Evolutionary conservation across 2,113 vertebrate genomes (phyloP).

Genomic region (Murina feae): DNA sequence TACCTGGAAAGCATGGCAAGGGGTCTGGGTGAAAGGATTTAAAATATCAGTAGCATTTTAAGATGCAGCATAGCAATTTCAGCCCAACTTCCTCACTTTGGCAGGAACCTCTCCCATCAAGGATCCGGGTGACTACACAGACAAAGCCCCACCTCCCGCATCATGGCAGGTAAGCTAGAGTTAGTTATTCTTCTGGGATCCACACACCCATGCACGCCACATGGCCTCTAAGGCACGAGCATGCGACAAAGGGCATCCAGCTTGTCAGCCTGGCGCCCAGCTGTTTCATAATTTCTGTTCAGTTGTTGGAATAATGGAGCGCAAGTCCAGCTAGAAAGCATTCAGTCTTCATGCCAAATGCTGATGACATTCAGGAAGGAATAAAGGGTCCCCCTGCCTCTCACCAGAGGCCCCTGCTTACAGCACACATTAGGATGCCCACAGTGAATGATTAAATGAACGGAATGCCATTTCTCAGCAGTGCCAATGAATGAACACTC

Average conservation of each 20-base stretch:
- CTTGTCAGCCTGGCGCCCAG: neutral
- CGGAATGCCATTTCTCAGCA: conserved; percentile 20
- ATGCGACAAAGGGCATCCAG: neutral
- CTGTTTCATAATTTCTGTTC: neutral
- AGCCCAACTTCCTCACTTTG: neutral
- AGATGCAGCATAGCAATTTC: neutral
- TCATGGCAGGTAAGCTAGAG: neutral
- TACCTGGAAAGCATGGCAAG: neutral
- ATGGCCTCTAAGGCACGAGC: neutral
- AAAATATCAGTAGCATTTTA: neutral
- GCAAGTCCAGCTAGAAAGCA: neutral
- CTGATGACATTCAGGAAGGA: neutral
- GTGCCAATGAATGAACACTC: neutral
- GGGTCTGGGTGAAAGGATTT: neutral
- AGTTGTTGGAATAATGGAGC: neutral
- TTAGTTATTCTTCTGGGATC: neutral
- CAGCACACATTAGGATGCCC: conserved; percentile 24
- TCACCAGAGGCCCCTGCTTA: neutral
- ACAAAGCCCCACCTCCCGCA: neutral
- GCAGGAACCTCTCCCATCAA: neutral
- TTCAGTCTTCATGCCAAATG: neutral
- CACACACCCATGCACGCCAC: neutral
- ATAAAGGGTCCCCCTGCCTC: neutral
- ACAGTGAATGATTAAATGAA: conserved; percentile 27
- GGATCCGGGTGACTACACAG: neutral